Percentiles rank a stretch among this genome's conserved stretches.
These are phyloP conservation scores for Casuarius casuarius DNA, from an alignment of 2,113 vertebrate species.

Conservation along the genomic window DNA sequence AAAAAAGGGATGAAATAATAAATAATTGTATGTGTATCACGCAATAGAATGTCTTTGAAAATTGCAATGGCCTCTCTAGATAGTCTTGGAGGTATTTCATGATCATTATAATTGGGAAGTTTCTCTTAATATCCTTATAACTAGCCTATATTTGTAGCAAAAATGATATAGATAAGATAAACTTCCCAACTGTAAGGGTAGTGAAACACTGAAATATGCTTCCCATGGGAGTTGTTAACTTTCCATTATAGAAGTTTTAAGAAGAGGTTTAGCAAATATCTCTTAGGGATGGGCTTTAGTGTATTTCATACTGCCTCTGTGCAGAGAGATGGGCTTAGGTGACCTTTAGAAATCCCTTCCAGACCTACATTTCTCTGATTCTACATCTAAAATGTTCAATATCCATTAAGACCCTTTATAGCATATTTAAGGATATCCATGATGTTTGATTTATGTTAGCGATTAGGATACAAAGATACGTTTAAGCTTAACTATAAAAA, in stretches of 20 bases:
- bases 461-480: conserved; percentile 17
- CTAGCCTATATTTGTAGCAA: conserved; percentile 53
- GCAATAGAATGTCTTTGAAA: conserved; percentile 58
- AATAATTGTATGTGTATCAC: neutral
- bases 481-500: conserved; percentile 4
- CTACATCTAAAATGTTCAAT: conserved; percentile 24
- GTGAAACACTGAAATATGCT: conserved; percentile 42
- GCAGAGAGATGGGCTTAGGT: conserved; percentile 8
- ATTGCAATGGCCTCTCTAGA: conserved; percentile 26
- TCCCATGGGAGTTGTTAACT: conserved; percentile 66
- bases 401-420: conserved; percentile 25
- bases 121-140: conserved; percentile 12
- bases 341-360: conserved; percentile 47
- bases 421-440: conserved; percentile 34
- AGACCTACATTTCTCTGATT: conserved; percentile 38
- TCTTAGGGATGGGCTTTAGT: conserved; percentile 50
- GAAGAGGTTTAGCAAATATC: conserved; percentile 55
- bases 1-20: neutral
- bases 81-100: conserved; percentile 36
- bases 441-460: conserved; percentile 29
- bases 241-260: conserved; percentile 57
- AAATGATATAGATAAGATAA: conserved; percentile 6
- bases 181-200: conserved; percentile 49
- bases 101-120: conserved; percentile 51
- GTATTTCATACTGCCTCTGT: conserved; percentile 36